phyloP scores from a whole-genome alignment of 2,797 vertebrate species.

The Rhinatrema bivittatum region DNA sequence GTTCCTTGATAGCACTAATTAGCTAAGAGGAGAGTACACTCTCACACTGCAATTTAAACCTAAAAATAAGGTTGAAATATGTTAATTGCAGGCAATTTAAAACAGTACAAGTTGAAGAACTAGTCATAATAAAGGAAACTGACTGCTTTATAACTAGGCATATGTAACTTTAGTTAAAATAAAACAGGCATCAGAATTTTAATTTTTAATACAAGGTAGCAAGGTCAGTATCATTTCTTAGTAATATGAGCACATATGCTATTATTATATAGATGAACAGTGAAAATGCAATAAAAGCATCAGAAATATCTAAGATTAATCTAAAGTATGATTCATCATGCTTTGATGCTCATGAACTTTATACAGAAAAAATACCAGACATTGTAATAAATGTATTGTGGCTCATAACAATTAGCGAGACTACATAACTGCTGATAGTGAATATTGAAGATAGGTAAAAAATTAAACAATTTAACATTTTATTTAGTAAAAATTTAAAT shows the following conservation, averaged over 20 bases:
- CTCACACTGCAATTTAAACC: conserved; percentile 87
- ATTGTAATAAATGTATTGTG: no score
- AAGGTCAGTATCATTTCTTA: conserved; percentile 45
- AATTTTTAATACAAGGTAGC: conserved; percentile 46
- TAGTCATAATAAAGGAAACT: conserved; percentile 74
- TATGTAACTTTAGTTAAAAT: conserved; percentile 64
- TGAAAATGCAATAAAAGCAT: not conserved
- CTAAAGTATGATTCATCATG: not conserved
- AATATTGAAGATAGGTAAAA: no score
- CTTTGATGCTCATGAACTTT: not conserved
- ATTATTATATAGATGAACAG: conserved; percentile 3
- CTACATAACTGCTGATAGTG: no score
- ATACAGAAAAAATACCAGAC: no score
- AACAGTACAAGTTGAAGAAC: conserved; percentile 72
- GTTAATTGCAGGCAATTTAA: conserved; percentile 88
- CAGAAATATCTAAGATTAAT: not conserved
- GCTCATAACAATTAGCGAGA: no score
- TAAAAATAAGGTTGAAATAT: conserved; percentile 91
- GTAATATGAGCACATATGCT: conserved; percentile 24
- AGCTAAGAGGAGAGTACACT: conserved; percentile 82
- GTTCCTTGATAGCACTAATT: conserved; percentile 97
- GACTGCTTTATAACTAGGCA: conserved; percentile 63
- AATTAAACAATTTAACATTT: no score
- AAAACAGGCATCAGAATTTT: conserved; percentile 53
- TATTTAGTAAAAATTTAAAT: no score